These are phyloP conservation scores for Chrysolina americana DNA, from an alignment of 2,888 invertebrate genomes.

Conservation along the genomic window DNA sequence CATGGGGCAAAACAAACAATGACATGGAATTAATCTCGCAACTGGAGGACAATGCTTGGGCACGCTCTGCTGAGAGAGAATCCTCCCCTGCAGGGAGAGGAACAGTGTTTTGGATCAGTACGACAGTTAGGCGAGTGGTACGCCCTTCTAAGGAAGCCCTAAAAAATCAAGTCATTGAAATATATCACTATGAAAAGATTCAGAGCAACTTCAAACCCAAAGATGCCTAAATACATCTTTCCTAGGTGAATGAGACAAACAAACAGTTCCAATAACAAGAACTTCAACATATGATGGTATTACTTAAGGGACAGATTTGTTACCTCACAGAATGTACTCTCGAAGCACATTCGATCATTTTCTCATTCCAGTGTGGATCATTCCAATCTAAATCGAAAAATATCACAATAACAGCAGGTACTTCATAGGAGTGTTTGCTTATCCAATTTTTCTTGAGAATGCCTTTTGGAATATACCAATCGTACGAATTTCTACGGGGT, in stretches of 20 bases:
- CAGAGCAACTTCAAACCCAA: too few relatives aligned
- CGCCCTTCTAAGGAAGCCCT: constrained; percentile 82
- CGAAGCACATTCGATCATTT: constrained; percentile 93
- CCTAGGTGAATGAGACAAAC: too few relatives aligned
- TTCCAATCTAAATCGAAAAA: constrained; percentile 99
- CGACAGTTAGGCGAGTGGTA: constrained; percentile 85
- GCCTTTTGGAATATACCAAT: constrained; percentile 96
- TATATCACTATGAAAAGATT: too few relatives aligned
- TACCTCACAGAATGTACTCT: constrained; percentile 85
- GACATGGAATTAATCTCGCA: constrained; percentile 95
- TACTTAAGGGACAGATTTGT: background rate
- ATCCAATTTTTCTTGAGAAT: constrained; percentile 97
- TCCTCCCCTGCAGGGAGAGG: constrained; percentile 86
- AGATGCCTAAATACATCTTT: too few relatives aligned
- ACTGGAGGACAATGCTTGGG: constrained; percentile 89
- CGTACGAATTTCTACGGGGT: constrained; percentile 90
- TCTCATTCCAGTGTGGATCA: constrained; percentile 94
- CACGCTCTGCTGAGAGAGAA: constrained; percentile 89
- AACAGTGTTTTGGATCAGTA: constrained; percentile 89
- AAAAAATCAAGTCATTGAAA: constrained; percentile 36
- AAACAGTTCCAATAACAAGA: too few relatives aligned
- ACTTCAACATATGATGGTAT: background rate
- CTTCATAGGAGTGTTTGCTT: constrained; percentile 88
- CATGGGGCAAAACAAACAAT: constrained; percentile 89
- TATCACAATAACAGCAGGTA: constrained; percentile 94